Base-by-base conservation (phyloP, 92 coral and sea anemone species). In the Meandrina meandrites region DNA sequence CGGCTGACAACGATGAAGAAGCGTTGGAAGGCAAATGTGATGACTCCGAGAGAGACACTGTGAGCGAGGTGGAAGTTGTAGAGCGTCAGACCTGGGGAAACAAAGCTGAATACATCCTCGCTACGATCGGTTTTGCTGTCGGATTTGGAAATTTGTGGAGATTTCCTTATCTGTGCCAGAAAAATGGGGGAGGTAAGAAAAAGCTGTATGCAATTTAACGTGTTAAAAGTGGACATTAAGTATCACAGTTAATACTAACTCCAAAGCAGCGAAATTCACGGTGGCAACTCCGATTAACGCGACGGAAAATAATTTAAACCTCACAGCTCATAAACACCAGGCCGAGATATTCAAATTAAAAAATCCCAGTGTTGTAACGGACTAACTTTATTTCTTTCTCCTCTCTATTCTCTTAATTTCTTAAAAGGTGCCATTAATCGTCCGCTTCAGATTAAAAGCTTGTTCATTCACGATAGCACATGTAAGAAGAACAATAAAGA, bases 101-200 rank as follows among this genome's bases (percentile, higher is more conserved):
- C 69, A 92, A 92, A 60, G 72, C 91, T 0, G 95, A 92, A 17
- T 92, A 92, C 76, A 87, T 92, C 14, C 86, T 92, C 64, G 95
- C 95, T 11, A 87, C 95, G 27, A 75, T 90, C 73, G 95, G 95
- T 1, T 92, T 90, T 66, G 93, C 95, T 53, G 89, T 92, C n/a
- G 95, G 95, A 34, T 92, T 92, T 74, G 95, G 95, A 22, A 92
- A 92, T 66, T 89, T 92, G 12, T 92, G 95, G 95, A 53, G 95
- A 78, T 92, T 92, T 72, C 95, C 95, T 5, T 92, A 90, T 60
- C 76, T 92, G 36, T 92, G 95, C 45, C 95, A 92, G 83, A 85
- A 90, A 84, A 90, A 92, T 48, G 95, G 95, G 8, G 95, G 95
- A 83, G 95, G 95, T 92, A 82, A 36, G 87, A 34, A 24, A 18